A percentile compares a stretch with the other conserved stretches of the same genome.
Conservation (phyloP, 1,140 invertebrate genomes). For the Globodera rostochiensis region DNA sequence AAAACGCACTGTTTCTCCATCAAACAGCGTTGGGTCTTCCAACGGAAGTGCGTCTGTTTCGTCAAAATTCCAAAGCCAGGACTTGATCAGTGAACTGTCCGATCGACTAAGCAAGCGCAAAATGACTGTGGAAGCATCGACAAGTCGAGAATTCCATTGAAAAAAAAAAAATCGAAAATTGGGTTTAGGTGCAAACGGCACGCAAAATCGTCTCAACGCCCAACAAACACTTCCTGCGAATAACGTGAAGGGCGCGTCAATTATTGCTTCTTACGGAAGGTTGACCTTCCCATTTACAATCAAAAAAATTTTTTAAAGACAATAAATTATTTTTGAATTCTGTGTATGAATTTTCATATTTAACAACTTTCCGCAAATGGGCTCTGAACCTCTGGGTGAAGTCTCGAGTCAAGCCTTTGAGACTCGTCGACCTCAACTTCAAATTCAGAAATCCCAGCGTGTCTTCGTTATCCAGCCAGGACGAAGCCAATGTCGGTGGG, state of each 20-base stretch:
- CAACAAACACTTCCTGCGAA: background rate
- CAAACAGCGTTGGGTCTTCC: background rate
- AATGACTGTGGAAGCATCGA: constrained; percentile 11
- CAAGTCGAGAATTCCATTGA: background rate
- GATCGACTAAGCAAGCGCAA: constrained; percentile 16
- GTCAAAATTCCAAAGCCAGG: background rate
- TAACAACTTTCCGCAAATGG: too few species aligned
- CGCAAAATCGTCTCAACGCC: background rate
- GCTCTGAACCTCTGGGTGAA: too few species aligned
- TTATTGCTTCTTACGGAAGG: background rate
- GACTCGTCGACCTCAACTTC: background rate
- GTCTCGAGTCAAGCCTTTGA: too few species aligned
- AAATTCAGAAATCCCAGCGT: constrained; percentile 13
- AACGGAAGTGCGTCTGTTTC: background rate
- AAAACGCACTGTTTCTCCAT: background rate
- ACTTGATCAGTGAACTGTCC: constrained; percentile 20
- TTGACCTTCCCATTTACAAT: too few species aligned
- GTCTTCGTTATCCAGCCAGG: constrained; percentile 22
- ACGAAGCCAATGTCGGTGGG: background rate
- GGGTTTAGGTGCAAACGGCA: constrained; percentile 1
- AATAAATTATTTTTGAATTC: too few species aligned
- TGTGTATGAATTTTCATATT: too few species aligned
- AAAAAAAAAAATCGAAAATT: background rate
- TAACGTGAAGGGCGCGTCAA: background rate
- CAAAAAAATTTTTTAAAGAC: too few species aligned